Conservation (phyloP, 2,797 vertebrate genomes). For the Melanotaenia boesemani region DNA sequence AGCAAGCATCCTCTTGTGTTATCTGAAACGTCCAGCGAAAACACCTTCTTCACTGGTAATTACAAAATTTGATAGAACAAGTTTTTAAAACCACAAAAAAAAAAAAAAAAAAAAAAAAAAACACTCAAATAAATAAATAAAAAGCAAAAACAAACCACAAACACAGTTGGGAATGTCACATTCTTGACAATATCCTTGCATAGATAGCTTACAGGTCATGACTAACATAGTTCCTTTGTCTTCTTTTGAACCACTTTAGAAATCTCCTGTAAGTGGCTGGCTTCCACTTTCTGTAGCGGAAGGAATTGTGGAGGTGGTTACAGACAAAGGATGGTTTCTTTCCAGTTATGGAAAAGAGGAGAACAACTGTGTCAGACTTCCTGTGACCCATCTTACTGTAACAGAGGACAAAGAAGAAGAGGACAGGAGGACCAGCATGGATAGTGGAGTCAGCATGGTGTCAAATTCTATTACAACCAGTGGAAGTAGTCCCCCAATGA, state of each 20-base stretch:
- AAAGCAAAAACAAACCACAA: not conserved
- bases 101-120: not conserved
- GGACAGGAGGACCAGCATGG: constrained; percentile 73
- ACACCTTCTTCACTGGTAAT: constrained; percentile 80
- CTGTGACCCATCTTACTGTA: not conserved
- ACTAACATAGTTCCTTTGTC: not conserved
- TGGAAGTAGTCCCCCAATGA: constrained; percentile 7
- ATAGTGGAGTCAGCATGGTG: constrained; percentile 75
- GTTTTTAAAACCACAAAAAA: not conserved
- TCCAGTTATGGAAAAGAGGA: constrained; percentile 27
- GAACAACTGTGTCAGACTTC: constrained; percentile 19
- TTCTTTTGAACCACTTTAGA: constrained; percentile 59
- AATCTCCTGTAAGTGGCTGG: constrained; percentile 74
- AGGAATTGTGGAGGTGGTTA: constrained; percentile 76
- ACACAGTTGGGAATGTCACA: not conserved
- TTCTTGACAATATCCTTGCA: not conserved
- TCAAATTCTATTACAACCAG: constrained; percentile 24
- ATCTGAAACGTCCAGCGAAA: constrained; percentile 73
- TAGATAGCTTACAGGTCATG: not conserved
- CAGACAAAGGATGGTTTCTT: constrained; percentile 82
- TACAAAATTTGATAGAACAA: constrained; percentile 10
- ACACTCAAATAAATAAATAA: not conserved
- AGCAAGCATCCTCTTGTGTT: constrained; percentile 51
- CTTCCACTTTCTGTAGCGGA: constrained; percentile 70
- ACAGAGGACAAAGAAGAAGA: constrained; percentile 49